Evolutionary conservation across 2,113 vertebrate species (phyloP), one percentile per base, ranked within the genome.

Genomic region (Capreolus pygargus): DNA sequence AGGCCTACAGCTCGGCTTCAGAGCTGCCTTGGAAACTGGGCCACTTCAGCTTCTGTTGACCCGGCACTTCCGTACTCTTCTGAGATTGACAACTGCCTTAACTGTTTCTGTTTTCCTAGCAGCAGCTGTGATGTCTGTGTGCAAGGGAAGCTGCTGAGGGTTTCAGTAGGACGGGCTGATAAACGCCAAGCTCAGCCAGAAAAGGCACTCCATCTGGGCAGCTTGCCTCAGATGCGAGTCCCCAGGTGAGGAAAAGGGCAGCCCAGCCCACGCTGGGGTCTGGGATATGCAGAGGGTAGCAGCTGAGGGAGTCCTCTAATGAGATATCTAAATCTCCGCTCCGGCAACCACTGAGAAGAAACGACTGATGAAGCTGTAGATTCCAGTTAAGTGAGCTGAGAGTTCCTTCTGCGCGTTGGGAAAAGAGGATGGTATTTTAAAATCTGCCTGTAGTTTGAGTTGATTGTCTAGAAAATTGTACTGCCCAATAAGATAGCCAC

Each of bases 61-160:
- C 6, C 9, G 21, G 61, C 3, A 52, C 50, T 47, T 70, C 54
- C 47, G 70, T 36, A 21, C 3, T 74, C 9, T 36, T 60, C 86
- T 90, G 81, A 12, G n/a, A 27, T n/a, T 70, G 61, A 11, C 28
- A 47, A 39, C 1, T 14, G 25, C 47, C 84, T 43, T 28, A 27
- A 30, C 6, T 54, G 61, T 76, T 79, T 87, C 74, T 10, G 19
- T 47, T 79, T n/a, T 60, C 36, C 43, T 57, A 67, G 52, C 1
- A 30, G 17, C 10, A 19, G 16, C 2, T 36, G 45, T 76, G 19
- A n/a, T 52, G n/a, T 95, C 54, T 78, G 21, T 36, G 15, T 16
- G 0, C 3, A 27, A 33, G 4, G 30, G 21, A 25, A 8, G 25
- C 36, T 3, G 6, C 2, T 1, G 36, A 6, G 11, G 15, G 50